Conservation (phyloP, 1,140 invertebrate genomes). For the Sarcophaga peregrina region DNA sequence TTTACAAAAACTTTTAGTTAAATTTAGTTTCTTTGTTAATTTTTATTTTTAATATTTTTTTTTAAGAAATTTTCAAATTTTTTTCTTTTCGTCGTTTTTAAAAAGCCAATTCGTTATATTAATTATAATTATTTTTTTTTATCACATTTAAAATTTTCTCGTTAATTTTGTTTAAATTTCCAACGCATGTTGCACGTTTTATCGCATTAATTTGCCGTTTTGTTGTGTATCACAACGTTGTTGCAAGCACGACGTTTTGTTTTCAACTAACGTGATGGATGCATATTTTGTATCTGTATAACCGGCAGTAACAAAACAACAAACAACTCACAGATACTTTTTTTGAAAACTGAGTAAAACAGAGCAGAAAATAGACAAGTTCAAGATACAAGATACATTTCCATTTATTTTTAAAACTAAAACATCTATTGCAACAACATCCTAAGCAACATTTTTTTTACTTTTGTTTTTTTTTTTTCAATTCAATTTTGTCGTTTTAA, state of each 20-base stretch:
- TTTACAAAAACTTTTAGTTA: not conserved
- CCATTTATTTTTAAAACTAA: not conserved
- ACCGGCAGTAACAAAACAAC: conserved; percentile 9
- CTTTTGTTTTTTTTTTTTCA: no score
- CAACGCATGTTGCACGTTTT: not conserved
- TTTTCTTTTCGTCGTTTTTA: not conserved
- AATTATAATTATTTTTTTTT: no score
- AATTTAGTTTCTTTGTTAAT: not conserved
- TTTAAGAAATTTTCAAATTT: not conserved
- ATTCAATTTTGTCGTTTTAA: no score
- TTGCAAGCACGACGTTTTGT: conserved; percentile 36
- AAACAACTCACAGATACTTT: not conserved
- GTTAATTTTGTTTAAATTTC: not conserved
- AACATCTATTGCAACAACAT: not conserved
- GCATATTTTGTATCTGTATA: conserved; percentile 31
- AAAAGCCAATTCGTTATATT: not conserved
- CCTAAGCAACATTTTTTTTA: not conserved
- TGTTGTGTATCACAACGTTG: not conserved
- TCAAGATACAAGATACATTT: conserved; percentile 33
- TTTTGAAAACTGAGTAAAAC: not conserved
- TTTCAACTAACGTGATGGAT: not conserved
- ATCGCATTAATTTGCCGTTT: not conserved
- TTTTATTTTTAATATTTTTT: not conserved
- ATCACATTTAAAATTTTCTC: not conserved
- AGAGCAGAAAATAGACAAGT: conserved; percentile 15